phyloP scores from a whole-genome alignment of 2,113 vertebrate species.

The Notothenia coriiceps region DNA sequence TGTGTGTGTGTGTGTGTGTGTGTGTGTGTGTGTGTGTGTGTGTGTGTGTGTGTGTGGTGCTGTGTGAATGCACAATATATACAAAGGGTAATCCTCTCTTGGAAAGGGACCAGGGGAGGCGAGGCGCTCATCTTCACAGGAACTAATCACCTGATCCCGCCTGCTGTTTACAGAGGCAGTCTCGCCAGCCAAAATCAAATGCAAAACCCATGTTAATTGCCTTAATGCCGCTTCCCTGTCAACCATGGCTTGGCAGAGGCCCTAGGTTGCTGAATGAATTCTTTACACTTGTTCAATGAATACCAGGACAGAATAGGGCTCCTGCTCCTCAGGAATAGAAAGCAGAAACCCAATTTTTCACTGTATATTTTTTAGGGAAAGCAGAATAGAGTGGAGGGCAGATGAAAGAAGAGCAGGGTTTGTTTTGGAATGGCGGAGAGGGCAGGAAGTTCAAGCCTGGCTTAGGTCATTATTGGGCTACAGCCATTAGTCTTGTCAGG shows the following conservation, averaged over 20 bases:
- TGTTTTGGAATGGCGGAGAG: neutral
- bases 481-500: slow-evolving; percentile 47
- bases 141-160: slow-evolving; percentile 69
- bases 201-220: slow-evolving; percentile 79
- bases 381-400: slow-evolving; percentile 10
- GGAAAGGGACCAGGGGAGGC: slow-evolving; percentile 66
- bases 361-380: slow-evolving; percentile 35
- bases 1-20: slow-evolving; percentile 37
- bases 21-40: slow-evolving; percentile 26
- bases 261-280: slow-evolving; percentile 48
- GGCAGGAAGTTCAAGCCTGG: slow-evolving; percentile 33
- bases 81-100: slow-evolving; percentile 69
- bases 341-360: slow-evolving; percentile 31
- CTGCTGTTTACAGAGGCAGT: slow-evolving; percentile 71
- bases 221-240: slow-evolving; percentile 72
- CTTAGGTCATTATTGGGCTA: slow-evolving; percentile 51
- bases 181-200: slow-evolving; percentile 70
- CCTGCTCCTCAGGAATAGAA: slow-evolving; percentile 26
- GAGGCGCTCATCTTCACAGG: slow-evolving; percentile 73
- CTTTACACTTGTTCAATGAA: slow-evolving; percentile 49
- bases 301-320: slow-evolving; percentile 24
- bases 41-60: neutral
- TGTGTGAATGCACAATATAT: slow-evolving; percentile 46
- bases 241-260: slow-evolving; percentile 60
- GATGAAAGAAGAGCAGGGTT: slow-evolving; percentile 36